These are phyloP conservation scores for Caenorhabditis wallacei DNA, from an alignment of 2,888 invertebrate species.

Conservation along the genomic window DNA sequence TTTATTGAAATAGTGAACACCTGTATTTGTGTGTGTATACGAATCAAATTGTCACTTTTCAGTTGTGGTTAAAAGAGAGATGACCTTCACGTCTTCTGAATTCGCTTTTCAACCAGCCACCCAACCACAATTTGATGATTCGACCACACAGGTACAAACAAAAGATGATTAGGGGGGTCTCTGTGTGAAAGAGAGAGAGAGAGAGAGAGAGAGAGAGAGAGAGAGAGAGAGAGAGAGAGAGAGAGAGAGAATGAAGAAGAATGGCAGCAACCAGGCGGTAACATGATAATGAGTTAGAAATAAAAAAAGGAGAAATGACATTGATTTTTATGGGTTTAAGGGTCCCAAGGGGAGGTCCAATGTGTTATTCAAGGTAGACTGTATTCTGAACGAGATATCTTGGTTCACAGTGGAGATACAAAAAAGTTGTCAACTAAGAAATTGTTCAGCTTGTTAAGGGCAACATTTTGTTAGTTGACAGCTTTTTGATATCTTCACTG, in stretches of 20 bases:
- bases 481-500: too few relatives aligned
- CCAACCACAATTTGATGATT: neutral
- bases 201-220: neutral
- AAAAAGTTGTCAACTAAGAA: too few relatives aligned
- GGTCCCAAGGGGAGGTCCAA: neutral
- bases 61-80: neutral
- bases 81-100: conserved; percentile 52
- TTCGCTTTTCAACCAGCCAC: conserved; percentile 16
- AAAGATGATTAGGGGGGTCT: conserved; percentile 37
- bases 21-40: neutral
- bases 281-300: conserved; percentile 42
- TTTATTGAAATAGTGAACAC: neutral
- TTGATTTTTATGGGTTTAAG: conserved; percentile 38
- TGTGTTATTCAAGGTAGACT: neutral
- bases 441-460: too few relatives aligned
- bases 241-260: neutral
- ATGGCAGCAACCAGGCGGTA: conserved; percentile 40
- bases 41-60: conserved; percentile 20
- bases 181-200: too few relatives aligned
- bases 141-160: conserved; percentile 19
- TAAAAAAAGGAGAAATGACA: conserved; percentile 8
- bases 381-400: neutral
- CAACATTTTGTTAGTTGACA: too few relatives aligned
- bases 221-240: neutral
- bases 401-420: too few relatives aligned